Percentiles rank a stretch among this genome's conserved stretches.
phyloP scores from a whole-genome alignment of 2,888 invertebrate species.

The Latrodectus hesperus region DNA sequence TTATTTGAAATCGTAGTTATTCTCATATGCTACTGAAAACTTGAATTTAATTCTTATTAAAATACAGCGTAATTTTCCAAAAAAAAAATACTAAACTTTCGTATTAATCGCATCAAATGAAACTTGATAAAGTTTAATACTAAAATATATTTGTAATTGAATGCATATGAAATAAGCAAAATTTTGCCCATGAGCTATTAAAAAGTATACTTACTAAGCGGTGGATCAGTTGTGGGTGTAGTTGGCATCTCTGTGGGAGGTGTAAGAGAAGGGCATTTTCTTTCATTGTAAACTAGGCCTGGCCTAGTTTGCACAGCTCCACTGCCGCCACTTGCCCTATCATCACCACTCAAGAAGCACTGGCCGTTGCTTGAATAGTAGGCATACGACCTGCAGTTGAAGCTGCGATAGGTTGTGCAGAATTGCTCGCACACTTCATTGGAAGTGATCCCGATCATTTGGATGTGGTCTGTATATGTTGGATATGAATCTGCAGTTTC shows the following conservation, averaged over 20 bases:
- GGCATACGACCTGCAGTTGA: constrained; percentile 76
- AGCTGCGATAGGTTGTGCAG: constrained; percentile 75
- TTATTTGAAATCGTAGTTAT: too few species aligned
- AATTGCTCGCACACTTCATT: constrained; percentile 75
- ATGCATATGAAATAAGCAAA: too few species aligned
- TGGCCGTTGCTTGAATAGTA: constrained; percentile 75
- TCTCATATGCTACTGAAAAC: too few species aligned
- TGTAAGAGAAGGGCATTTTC: constrained; percentile 68
- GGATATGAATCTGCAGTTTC: constrained; percentile 70
- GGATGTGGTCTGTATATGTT: constrained; percentile 71
- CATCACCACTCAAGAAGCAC: constrained; percentile 75
- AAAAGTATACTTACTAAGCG: constrained; percentile 54
- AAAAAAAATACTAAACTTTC: too few species aligned
- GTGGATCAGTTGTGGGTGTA: constrained; percentile 62
- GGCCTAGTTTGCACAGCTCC: constrained; percentile 68
- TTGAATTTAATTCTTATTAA: too few species aligned
- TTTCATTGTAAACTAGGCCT: constrained; percentile 71
- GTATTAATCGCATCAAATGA: too few species aligned
- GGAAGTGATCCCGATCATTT: constrained; percentile 73
- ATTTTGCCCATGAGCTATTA: too few species aligned
- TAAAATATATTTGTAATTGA: not conserved
- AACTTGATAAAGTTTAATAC: too few species aligned
- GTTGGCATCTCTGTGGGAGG: constrained; percentile 59
- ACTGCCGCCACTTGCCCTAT: constrained; percentile 69
- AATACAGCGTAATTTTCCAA: too few species aligned